Percentiles rank a stretch among this genome's conserved stretches.
Evolutionary conservation across 1,140 invertebrate genomes (phyloP).

Genomic region (Saccostrea glomerata): DNA sequence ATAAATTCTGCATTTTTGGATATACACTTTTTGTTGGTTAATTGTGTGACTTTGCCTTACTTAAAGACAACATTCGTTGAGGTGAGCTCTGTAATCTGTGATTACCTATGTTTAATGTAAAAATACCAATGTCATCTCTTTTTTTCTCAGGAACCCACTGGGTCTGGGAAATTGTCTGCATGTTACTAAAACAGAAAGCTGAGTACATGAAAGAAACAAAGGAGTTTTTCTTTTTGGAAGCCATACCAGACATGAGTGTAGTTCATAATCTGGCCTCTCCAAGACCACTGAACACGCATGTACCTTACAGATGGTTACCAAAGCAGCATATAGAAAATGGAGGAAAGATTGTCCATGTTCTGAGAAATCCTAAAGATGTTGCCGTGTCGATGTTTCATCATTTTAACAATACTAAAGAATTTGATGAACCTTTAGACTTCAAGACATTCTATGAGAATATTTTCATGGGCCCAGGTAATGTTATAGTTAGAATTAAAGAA

Average conservation of each 20-base stretch:
- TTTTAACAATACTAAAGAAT: background rate
- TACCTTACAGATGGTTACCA: slow-evolving; percentile 47
- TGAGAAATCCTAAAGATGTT: slow-evolving; percentile 62
- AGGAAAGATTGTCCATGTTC: slow-evolving; percentile 51
- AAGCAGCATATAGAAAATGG: slow-evolving; percentile 47
- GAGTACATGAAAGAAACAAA: slow-evolving; percentile 45
- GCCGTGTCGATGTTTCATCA: slow-evolving; percentile 55
- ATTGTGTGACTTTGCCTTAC: no score
- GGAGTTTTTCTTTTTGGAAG: slow-evolving; percentile 53
- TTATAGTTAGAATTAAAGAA: no score
- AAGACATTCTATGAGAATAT: background rate
- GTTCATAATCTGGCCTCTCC: slow-evolving; percentile 46
- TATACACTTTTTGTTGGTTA: no score
- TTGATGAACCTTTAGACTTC: background rate
- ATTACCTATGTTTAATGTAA: no score
- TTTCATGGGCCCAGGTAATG: background rate
- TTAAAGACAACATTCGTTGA: no score
- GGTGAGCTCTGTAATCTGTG: no score
- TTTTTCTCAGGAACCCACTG: slow-evolving; percentile 47
- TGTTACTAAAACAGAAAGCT: slow-evolving; percentile 45
- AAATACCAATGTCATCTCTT: background rate
- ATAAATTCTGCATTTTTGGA: no score
- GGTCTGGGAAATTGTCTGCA: slow-evolving; percentile 46
- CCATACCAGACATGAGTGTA: slow-evolving; percentile 30
- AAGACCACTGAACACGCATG: slow-evolving; percentile 59